These are phyloP conservation scores for Sibirionetta formosa DNA, from an alignment of 2,797 vertebrate species.

Conservation along the genomic window DNA sequence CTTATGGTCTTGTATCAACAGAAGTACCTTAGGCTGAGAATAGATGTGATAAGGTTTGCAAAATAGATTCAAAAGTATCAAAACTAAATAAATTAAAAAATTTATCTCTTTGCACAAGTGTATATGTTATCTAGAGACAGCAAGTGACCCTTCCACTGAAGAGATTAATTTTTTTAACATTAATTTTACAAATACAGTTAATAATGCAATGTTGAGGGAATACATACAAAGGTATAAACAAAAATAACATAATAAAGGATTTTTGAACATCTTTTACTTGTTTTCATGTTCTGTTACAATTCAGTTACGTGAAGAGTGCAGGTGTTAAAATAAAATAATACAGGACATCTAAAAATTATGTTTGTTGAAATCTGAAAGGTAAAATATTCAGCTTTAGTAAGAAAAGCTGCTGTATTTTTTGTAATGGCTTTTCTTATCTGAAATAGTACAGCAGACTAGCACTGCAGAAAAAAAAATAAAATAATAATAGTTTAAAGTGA, in stretches of 20 bases:
- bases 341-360: neutral
- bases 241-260: neutral
- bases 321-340: neutral
- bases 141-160: neutral
- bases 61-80: neutral
- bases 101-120: accelerated
- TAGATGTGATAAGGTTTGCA: neutral
- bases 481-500: neutral
- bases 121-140: neutral
- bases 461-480: neutral
- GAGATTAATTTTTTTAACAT: neutral
- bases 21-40: neutral
- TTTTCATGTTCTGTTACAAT: neutral
- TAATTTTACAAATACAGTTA: neutral
- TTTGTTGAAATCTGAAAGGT: neutral
- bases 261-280: neutral
- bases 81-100: neutral
- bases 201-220: neutral
- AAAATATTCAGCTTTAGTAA: neutral
- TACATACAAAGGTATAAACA: neutral
- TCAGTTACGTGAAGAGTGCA: neutral
- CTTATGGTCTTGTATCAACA: neutral
- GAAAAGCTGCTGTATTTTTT: neutral
- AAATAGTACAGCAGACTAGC: neutral
- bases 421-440: constrained; percentile 32